Percentiles rank a stretch among this genome's conserved stretches.
phyloP scores from a whole-genome alignment of 2,888 invertebrate genomes.

The Rosalia funebris region DNA sequence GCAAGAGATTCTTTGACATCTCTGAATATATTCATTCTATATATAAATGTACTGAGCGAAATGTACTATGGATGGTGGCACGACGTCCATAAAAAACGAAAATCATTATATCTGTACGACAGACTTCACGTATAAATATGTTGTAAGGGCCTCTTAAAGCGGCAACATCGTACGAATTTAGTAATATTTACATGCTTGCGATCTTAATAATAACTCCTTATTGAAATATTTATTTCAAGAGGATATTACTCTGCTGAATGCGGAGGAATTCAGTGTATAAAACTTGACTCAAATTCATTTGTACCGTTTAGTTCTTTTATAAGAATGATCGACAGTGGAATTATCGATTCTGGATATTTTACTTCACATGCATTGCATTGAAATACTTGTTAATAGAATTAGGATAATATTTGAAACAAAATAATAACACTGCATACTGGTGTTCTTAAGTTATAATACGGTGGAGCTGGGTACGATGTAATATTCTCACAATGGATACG shows the following conservation, averaged over 20 bases:
- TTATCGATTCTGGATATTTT: not conserved
- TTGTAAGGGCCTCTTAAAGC: not conserved
- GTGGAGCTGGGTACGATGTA: no score
- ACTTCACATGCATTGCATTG: no score
- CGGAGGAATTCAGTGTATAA: not conserved
- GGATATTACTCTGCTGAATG: conserved; percentile 4
- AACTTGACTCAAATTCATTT: conserved; percentile 17
- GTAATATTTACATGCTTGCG: conserved; percentile 8
- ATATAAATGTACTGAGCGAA: conserved; percentile 41
- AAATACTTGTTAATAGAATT: no score
- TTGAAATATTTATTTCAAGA: conserved; percentile 10
- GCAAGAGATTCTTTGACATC: conserved; percentile 45
- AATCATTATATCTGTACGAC: conserved; percentile 27
- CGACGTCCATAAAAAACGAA: conserved; percentile 41
- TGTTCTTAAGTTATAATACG: no score
- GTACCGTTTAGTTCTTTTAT: not conserved
- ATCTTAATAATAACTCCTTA: conserved; percentile 7
- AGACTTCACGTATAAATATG: conserved; percentile 16
- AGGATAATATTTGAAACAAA: no score
- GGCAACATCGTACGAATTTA: conserved; percentile 1
- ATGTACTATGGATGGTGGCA: conserved; percentile 40
- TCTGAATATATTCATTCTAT: conserved; percentile 46
- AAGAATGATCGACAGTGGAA: no score
- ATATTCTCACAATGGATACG: no score
- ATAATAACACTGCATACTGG: no score